These are phyloP conservation scores for Lithobius niger DNA, from an alignment of 1,140 invertebrate genomes.

Conservation along the genomic window DNA sequence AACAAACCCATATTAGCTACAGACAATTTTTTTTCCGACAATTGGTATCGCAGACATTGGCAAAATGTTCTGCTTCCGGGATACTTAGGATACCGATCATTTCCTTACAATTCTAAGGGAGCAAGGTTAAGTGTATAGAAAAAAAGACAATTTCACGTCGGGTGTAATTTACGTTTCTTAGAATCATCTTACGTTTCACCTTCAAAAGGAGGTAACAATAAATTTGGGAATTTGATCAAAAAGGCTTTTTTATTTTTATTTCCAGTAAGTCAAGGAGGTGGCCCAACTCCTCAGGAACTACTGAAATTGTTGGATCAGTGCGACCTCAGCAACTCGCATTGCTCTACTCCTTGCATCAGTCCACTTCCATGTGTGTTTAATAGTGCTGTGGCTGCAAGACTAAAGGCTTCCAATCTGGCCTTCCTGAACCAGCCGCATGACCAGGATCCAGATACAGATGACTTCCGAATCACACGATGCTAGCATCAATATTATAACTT, in stretches of 20 bases:
- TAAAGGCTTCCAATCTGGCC: conserved; percentile 57
- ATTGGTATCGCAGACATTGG: too few species aligned
- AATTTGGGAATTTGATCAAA: conserved; percentile 3
- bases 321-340: conserved; percentile 70
- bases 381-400: conserved; percentile 39
- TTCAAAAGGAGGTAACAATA: conserved; percentile 40
- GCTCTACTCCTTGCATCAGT: conserved; percentile 70
- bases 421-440: conserved; percentile 48
- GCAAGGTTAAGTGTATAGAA: too few species aligned
- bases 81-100: too few species aligned
- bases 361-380: conserved; percentile 48
- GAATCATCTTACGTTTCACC: conserved; percentile 81
- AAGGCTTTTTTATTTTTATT: neutral
- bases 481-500: too few species aligned
- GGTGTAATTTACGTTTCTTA: too few species aligned
- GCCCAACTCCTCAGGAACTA: conserved; percentile 77
- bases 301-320: conserved; percentile 81
- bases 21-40: too few species aligned
- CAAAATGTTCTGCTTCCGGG: too few species aligned
- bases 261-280: conserved; percentile 47
- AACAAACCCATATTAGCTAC: too few species aligned
- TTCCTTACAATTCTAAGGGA: too few species aligned
- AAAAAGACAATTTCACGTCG: too few species aligned
- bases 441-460: conserved; percentile 6
- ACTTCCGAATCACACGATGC: neutral